Conservation (phyloP, 2,113 vertebrate genomes). For the Sterrhoptilus dennistouni region DNA sequence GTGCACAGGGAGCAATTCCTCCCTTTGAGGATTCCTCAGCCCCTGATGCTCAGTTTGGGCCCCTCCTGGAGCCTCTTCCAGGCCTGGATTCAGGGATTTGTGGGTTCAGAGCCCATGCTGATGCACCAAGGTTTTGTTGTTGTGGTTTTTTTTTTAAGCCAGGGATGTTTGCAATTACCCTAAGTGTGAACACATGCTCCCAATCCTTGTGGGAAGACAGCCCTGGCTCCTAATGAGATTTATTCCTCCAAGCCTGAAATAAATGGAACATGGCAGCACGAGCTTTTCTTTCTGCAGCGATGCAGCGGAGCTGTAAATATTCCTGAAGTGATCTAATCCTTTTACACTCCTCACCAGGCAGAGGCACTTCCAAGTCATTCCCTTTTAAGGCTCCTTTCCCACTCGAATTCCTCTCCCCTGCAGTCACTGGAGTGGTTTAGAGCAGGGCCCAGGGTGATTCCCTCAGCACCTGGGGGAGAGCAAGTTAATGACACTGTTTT, state of each 20-base stretch:
- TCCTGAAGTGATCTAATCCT: conserved; percentile 29
- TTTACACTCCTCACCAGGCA: not conserved
- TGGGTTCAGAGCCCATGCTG: not conserved
- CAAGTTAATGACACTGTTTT: not conserved
- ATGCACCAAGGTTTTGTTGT: not conserved
- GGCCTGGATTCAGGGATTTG: not conserved
- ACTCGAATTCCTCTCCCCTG: not conserved
- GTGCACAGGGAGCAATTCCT: not conserved
- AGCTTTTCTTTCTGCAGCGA: not conserved
- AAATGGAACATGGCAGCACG: conserved; percentile 22
- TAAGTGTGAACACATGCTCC: conserved; percentile 52
- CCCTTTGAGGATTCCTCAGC: not conserved
- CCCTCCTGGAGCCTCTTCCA: not conserved
- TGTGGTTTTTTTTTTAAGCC: not conserved
- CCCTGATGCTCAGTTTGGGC: not conserved
- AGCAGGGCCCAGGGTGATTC: not conserved
- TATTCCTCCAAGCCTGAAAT: conserved; percentile 41
- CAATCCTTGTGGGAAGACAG: not conserved
- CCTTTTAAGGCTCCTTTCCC: conserved; percentile 17
- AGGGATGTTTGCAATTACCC: conserved; percentile 28
- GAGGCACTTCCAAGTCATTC: not conserved
- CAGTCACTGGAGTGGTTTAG: not conserved
- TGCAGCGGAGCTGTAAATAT: conserved; percentile 26
- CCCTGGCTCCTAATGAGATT: conserved; percentile 18
- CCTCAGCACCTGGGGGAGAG: not conserved